Evolutionary conservation across 2,113 vertebrate species (phyloP), one percentile per base, ranked within the genome.

Genomic region (Gallinago undulata): DNA sequence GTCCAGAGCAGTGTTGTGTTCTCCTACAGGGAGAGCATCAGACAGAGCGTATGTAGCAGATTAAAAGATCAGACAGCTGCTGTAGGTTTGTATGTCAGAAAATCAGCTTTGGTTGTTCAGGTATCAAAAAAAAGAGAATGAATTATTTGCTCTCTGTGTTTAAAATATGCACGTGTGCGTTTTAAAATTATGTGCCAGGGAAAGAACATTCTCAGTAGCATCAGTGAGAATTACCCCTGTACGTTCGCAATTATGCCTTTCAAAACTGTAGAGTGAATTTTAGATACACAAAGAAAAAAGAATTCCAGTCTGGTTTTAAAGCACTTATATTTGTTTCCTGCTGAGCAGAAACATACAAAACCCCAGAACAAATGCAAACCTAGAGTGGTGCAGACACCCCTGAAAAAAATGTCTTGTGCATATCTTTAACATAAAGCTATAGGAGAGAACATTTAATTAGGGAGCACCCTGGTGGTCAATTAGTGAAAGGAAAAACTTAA

Each of bases 61-160:
- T 94, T 94, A 94, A 96, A 96, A 67, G 81, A 94, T 94, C 93
- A 93, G 92, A 88, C 79, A 94, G 87, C 67, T 96, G 90, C 74
- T 72, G 48, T 55, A 88, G 56, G 72, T 85, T 92, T 90, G 63
- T 92, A 82, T 87, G 79, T 96, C 87, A 96, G 89, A 96, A 97
- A 96, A 96, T 95, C 86, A 95, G 70, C 81, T 95, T 94, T 83
- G 39, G 28, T 60, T 95, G 39, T 90, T 76, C 78, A 93, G 60
- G 31, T 88, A 64, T 66, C 39, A 53, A 47, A 47, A 47, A 37
- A 86, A 31, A 84, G 73, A 31, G 6, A 43, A 50, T 68, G 2
- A 77, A 69, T 88, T 79, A 68, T 90, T 90, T 86, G 31, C 37
- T 63, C 13, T 94, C 68, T 76, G 16, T 64, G 12, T 68, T 93